Evolutionary conservation across 2,113 vertebrate genomes (phyloP), one percentile per base, ranked within the genome.

Genomic region (Perca schrenkii): DNA sequence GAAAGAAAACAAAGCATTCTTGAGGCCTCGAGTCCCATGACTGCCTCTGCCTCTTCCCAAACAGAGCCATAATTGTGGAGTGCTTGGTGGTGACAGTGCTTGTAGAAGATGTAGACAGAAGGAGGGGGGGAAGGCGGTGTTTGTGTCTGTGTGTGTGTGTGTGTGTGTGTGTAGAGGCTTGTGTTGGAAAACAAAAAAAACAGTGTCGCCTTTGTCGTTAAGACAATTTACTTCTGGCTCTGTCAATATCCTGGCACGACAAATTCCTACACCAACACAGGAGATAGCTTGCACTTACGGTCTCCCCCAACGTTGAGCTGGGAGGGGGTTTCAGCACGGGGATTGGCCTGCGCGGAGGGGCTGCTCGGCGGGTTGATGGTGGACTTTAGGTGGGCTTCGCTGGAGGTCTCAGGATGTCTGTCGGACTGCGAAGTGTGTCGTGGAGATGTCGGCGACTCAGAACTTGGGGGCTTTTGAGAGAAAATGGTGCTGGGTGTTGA

Each of bases 251-350:
- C 36, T 52, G 68, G 15, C 74, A 70, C 13, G 65, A 49, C 52
- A 74, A 78, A 85, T 58, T 52, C 53, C 82, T 49, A 31, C 13
- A 74, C 64, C 53, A 66, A 69, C 63, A 80, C 69, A 63, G 80
- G 63, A 79, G 72, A 74, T 46, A 50, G 85, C 52, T 34, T 58
- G 72, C 79, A 91, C 95, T 92, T 91, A 95, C 94, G 74, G 13
- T 88, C 79, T 0, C 91, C 93, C n/a, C 80, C 62, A 60, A 92
- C 85, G 40, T 93, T 96, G 86, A 95, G 94, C 86, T 92, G 89
- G 22, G 94, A 92, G 17, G 89, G 79, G n/a, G 67, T 87, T 79
- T 85, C 88, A 5, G 53, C 57, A 25, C 65, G 91, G 67, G 46
- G 1, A 68, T 90, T 87, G 64, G 88, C 25, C 57, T 89, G 91